Base-by-base conservation (phyloP, 2,797 vertebrate species). In the Pipistrellus kuhlii region DNA sequence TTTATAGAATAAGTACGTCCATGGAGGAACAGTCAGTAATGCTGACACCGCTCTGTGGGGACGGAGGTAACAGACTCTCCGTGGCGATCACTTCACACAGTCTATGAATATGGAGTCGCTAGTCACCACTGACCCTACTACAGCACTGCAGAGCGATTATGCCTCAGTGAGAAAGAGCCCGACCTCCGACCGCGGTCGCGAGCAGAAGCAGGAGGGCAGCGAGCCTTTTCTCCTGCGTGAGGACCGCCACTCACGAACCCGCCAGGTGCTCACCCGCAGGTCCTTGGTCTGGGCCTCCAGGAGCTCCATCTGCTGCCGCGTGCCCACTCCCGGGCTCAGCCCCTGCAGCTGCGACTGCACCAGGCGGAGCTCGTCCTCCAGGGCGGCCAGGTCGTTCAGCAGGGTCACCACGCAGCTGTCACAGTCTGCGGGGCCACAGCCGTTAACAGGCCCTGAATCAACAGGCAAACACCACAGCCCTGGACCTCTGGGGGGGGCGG, bases 321-420 rank as follows among this genome's bases (percentile, higher is more conserved):
- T 97, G 0, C 98, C 97, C 0, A 97, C 41, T 62, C 98, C 98
- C 23, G 96, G 97, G 18, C 97, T 98, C 85, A 98, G 94, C 0
- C 98, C 98, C 71, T 99, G 98, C 88, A 99, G 95, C 93, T 98
- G 98, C 86, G 97, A 89, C 97, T 99, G 99, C 93, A 99, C 98
- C 48, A 97, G 98, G 66, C 35, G 97, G 95, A 99, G 97, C 48
- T 99, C 98, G 0, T 98, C 96, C 0, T 98, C 98, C 94, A 99
- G 98, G 88, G 97, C 98, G 95, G 98, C 98, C 98, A 99, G 92
- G 94, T 99, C 99, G 0, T 97, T 94, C 21, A 99, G 96, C 84
- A 99, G 98, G 0, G 98, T 99, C 96, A 98, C 98, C 59, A 99
- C 99, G 94, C 99, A 99, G 96, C 98, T 99, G 90, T 99, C 99